Evolutionary conservation across 2,113 vertebrate genomes (phyloP).

Genomic region (Hemiscyllium ocellatum): DNA sequence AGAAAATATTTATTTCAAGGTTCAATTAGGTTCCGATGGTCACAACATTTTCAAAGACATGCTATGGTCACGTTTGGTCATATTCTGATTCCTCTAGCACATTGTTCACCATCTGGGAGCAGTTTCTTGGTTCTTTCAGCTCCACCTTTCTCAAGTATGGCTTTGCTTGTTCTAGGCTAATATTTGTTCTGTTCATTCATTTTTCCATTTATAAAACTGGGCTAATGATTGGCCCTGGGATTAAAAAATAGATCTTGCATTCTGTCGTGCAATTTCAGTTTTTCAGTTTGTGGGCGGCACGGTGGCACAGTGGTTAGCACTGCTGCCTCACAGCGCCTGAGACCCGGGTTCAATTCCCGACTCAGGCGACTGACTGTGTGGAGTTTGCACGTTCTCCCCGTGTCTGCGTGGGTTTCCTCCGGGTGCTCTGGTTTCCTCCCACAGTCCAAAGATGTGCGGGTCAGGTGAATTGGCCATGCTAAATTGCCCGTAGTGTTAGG

Average conservation of each 20-base stretch:
- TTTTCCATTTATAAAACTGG: neutral
- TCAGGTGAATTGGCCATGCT: no score
- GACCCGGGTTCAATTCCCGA: no score
- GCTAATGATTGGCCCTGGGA: neutral
- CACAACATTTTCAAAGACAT: neutral
- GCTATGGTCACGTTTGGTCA: neutral
- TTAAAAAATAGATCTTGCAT: neutral
- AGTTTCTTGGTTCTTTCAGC: neutral
- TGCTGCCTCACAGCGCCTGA: no score
- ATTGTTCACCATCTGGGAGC: neutral
- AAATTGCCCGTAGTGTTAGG: no score
- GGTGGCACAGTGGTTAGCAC: no score
- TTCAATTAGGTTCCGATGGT: neutral
- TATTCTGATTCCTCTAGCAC: neutral
- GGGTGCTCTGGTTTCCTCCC: no score
- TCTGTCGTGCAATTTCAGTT: neutral
- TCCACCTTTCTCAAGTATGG: neutral
- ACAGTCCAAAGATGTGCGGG: no score
- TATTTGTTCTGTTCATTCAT: neutral
- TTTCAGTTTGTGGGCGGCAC: no score
- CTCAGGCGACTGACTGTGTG: no score
- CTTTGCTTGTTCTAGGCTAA: neutral
- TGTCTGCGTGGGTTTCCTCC: no score
- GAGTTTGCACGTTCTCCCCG: no score
- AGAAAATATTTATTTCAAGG: neutral